Conservation (phyloP, 2,797 vertebrate genomes). For the Pitangus sulphuratus region DNA sequence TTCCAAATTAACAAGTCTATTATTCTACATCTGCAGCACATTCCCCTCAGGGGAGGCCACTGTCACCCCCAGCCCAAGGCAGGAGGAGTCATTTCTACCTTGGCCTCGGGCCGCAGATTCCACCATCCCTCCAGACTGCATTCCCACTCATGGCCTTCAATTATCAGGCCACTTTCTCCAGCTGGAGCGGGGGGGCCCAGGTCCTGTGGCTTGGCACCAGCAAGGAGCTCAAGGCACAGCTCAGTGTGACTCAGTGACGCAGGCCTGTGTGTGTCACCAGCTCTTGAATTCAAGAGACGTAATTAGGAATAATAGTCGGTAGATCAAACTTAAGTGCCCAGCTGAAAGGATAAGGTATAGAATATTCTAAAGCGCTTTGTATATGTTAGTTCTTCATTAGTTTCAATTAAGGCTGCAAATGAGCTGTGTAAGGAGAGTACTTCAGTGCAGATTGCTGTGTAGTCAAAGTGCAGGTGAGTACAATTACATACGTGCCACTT, state of each 20-base stretch:
- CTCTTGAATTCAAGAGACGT: not conserved
- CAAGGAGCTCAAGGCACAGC: not conserved
- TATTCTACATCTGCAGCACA: not conserved
- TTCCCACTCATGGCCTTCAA: fast-evolving
- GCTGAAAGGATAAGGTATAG: not conserved
- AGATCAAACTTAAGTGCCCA: not conserved
- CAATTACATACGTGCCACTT: not conserved
- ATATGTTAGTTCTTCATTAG: not conserved
- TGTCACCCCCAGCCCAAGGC: not conserved
- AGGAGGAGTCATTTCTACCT: fast-evolving
- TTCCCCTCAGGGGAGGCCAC: not conserved
- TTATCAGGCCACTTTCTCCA: not conserved
- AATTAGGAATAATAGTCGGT: not conserved
- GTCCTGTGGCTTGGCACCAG: too few species aligned
- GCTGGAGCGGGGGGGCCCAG: not conserved
- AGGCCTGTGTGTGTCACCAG: fast-evolving
- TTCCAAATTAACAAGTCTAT: too few species aligned
- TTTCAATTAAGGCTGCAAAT: conserved; percentile 23
- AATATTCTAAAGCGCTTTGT: not conserved
- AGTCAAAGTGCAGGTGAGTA: not conserved
- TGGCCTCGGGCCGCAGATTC: not conserved
- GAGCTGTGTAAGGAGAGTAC: not conserved
- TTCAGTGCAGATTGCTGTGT: not conserved
- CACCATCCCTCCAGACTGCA: fast-evolving
- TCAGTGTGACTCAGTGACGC: fast-evolving